A percentile compares a stretch with the other conserved stretches of the same genome.
Conservation (phyloP, 2,113 vertebrate genomes). For the Chaenogobius annularis region DNA sequence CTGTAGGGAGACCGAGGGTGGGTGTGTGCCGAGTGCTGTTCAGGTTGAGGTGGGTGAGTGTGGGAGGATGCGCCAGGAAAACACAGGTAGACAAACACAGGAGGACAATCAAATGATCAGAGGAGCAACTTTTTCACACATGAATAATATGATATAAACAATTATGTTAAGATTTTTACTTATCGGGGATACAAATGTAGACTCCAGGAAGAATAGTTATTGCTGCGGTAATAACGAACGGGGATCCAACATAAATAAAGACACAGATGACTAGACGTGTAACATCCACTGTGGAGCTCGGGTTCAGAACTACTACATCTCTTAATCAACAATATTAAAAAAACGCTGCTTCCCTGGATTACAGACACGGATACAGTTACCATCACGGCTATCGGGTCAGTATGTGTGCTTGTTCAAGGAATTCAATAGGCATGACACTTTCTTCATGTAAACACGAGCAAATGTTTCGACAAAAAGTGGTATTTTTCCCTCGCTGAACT, state of each 20-base stretch:
- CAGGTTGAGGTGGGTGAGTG: constrained; percentile 41
- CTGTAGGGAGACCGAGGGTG: constrained; percentile 31
- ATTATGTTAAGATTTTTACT: background rate
- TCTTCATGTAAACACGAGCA: background rate
- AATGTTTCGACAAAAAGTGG: background rate
- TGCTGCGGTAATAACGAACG: too few relatives aligned
- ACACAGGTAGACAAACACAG: constrained; percentile 13
- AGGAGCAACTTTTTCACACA: background rate
- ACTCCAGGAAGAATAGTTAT: too few relatives aligned
- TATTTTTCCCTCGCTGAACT: background rate
- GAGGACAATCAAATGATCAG: background rate
- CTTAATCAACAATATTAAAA: background rate
- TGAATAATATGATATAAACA: background rate
- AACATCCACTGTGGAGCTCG: background rate
- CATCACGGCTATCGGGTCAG: background rate
- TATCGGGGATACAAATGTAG: background rate
- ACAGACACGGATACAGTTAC: background rate
- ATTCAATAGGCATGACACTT: background rate
- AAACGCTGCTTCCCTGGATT: background rate
- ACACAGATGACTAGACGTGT: background rate
- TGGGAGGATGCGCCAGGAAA: constrained; percentile 56
- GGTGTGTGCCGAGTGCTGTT: constrained; percentile 57
- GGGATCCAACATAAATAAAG: too few relatives aligned
- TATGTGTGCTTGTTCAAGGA: background rate
- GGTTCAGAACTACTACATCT: background rate